phyloP scores from a whole-genome alignment of 92 coral and sea anemone genomes.

The Micromussa lordhowensis region DNA sequence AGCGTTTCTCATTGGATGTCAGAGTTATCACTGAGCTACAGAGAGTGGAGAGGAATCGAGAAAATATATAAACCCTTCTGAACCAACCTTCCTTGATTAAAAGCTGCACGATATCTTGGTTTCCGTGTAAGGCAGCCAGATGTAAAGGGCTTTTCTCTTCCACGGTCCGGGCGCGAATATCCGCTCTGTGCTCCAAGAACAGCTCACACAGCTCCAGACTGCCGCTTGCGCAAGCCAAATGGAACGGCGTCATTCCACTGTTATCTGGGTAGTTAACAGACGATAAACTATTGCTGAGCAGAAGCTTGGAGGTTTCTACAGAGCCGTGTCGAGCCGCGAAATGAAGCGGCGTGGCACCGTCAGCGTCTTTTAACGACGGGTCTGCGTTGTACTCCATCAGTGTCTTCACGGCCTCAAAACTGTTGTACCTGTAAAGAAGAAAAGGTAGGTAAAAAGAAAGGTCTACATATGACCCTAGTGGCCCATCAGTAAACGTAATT shows the following conservation, averaged over 20 bases:
- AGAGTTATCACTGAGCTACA: too few relatives aligned
- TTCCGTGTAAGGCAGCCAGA: constrained; percentile 48
- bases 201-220: constrained; percentile 35
- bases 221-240: constrained; percentile 56
- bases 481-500: too few relatives aligned
- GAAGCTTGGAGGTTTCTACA: constrained; percentile 26
- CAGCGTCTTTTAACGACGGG: constrained; percentile 48
- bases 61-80: too few relatives aligned
- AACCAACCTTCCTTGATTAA: constrained; percentile 48
- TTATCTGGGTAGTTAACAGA: constrained; percentile 58
- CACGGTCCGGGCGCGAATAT: constrained; percentile 15
- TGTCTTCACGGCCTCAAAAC: constrained; percentile 41
- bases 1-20: not conserved
- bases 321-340: constrained; percentile 65
- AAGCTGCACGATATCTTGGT: constrained; percentile 22
- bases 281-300: constrained; percentile 15
- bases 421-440: constrained; percentile 45
- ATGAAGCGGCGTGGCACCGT: constrained; percentile 67
- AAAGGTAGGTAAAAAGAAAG: too few relatives aligned
- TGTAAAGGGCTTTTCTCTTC: constrained; percentile 59
- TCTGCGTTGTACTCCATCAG: constrained; percentile 58
- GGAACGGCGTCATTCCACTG: constrained; percentile 53
- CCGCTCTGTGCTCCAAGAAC: constrained; percentile 38
- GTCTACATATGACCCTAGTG: too few relatives aligned
- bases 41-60: not conserved